Percentiles rank a stretch among this genome's conserved stretches.
These are phyloP conservation scores for Eupelmus urozonus DNA, from an alignment of 2,888 invertebrate genomes.

Conservation along the genomic window DNA sequence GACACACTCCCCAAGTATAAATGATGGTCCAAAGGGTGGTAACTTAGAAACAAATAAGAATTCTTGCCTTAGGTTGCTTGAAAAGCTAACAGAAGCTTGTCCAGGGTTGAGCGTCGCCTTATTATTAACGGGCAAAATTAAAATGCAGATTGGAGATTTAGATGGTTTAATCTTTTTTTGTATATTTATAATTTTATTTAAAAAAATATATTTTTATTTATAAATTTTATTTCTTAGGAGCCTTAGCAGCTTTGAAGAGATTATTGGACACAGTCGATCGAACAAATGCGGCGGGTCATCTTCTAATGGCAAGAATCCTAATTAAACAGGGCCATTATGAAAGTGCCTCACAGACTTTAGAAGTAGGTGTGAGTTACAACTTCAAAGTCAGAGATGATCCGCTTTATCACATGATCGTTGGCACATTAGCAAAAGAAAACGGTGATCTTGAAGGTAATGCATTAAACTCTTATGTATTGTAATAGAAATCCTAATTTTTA, in stretches of 20 bases:
- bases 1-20: constrained; percentile 84
- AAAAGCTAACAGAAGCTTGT: constrained; percentile 86
- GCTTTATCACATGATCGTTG: constrained; percentile 91
- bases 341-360: constrained; percentile 90
- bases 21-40: neutral
- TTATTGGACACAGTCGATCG: constrained; percentile 86
- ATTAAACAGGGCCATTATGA: constrained; percentile 84
- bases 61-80: constrained; percentile 83
- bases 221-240: constrained; percentile 75
- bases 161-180: constrained; percentile 67
- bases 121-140: constrained; percentile 87
- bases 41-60: constrained; percentile 48
- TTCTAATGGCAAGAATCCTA: constrained; percentile 91
- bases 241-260: constrained; percentile 85
- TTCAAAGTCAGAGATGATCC: constrained; percentile 95
- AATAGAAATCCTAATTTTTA: no score
- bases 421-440: constrained; percentile 88
- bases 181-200: neutral
- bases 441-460: constrained; percentile 82
- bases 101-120: constrained; percentile 87
- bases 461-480: no score
- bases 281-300: constrained; percentile 89
- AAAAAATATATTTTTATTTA: neutral
- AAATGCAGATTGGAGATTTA: constrained; percentile 88
- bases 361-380: constrained; percentile 93